phyloP scores from a whole-genome alignment of 2,888 invertebrate species.

The Crematogaster levior region DNA sequence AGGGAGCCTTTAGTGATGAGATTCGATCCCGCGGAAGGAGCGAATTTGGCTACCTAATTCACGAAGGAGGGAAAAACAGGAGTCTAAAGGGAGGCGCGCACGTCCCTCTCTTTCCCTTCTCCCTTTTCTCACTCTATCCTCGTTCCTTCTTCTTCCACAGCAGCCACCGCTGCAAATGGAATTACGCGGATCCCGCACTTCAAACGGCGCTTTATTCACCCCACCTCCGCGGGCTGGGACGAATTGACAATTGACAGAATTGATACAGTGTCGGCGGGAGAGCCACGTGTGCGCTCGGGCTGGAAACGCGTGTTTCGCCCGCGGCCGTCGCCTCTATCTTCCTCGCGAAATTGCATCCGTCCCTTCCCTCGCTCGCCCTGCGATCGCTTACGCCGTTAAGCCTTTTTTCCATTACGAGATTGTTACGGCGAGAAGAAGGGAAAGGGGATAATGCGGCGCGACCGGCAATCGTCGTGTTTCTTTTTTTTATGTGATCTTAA shows the following conservation, averaged over 20 bases:
- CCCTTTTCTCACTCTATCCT: conserved; percentile 8
- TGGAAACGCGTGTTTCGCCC: conserved; percentile 71
- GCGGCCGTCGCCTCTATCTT: conserved; percentile 63
- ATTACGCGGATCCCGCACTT: conserved; percentile 81
- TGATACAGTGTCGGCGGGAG: conserved; percentile 77
- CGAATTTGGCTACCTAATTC: conserved; percentile 78
- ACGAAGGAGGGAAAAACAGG: conserved; percentile 53
- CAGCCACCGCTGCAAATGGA: conserved; percentile 74
- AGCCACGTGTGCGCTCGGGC: conserved; percentile 68
- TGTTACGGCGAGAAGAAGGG: conserved; percentile 16
- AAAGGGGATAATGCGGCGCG: conserved; percentile 14
- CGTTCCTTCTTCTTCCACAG: conserved; percentile 52
- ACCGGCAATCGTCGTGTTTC: conserved; percentile 34
- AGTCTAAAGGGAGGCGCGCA: neutral
- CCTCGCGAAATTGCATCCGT: conserved; percentile 45
- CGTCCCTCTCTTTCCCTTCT: neutral
- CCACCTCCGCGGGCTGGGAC: conserved; percentile 68
- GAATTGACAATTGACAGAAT: conserved; percentile 86
- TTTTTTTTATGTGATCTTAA: conserved; percentile 36
- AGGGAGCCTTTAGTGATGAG: conserved; percentile 74
- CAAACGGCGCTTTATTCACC: conserved; percentile 81
- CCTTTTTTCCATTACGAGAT: conserved; percentile 58
- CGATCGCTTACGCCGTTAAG: conserved; percentile 44
- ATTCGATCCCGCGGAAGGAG: conserved; percentile 71
- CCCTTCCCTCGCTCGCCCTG: neutral